Evolutionary conservation across 2,797 vertebrate genomes (phyloP).

Genomic region (Fundulus diaphanus): DNA sequence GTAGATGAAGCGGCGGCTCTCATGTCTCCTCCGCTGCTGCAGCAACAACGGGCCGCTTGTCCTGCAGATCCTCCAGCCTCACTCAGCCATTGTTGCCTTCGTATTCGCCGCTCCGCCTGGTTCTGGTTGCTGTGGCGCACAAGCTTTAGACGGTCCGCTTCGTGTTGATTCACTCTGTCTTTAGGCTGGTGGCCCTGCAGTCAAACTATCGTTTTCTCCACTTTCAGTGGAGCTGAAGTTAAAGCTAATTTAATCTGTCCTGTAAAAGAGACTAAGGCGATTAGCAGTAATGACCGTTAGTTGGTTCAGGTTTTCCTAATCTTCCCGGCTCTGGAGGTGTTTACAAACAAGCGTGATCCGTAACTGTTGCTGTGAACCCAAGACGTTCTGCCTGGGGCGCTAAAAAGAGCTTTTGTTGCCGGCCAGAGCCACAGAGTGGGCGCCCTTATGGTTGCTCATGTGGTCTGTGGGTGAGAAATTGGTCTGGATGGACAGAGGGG

Average conservation of each 20-base stretch:
- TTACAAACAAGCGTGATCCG: neutral
- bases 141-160: too few species aligned
- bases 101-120: neutral
- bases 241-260: slow-evolving; percentile 1
- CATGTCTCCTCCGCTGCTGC: slow-evolving; percentile 1
- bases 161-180: neutral
- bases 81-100: neutral
- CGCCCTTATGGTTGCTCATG: neutral
- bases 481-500: neutral
- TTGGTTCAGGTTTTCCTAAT: slow-evolving; percentile 5
- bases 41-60: neutral
- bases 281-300: neutral
- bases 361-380: neutral
- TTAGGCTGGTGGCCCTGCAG: neutral
- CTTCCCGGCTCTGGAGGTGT: neutral
- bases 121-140: neutral
- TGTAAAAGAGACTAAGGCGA: neutral
- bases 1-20: neutral
- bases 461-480: neutral
- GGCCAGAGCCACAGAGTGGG: neutral
- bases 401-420: neutral
- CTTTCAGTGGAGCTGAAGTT: neutral
- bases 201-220: neutral
- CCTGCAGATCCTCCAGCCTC: neutral
- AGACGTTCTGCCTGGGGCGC: neutral